Percentiles rank a stretch among this genome's conserved stretches.
Conservation (phyloP, 2,797 vertebrate genomes). For the Picus viridis region DNA sequence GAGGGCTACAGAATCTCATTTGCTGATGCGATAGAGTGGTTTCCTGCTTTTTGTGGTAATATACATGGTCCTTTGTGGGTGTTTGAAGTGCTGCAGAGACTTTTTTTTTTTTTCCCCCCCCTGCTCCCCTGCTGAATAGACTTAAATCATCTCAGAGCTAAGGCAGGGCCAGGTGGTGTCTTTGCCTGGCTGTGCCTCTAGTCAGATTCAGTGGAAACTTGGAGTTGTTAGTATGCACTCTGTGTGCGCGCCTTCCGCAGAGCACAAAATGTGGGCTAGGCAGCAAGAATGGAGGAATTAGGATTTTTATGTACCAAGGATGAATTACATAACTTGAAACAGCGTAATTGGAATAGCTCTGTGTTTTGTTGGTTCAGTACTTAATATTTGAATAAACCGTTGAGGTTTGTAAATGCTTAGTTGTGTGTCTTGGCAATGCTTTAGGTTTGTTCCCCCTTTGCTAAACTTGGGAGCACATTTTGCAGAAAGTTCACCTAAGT, state of each 20-base stretch:
- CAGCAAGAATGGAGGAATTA: conserved; percentile 42
- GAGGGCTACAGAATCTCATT: neutral
- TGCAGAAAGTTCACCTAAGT: conserved; percentile 37
- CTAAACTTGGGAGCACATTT: conserved; percentile 38
- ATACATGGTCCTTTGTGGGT: neutral
- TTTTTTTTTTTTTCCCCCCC: neutral
- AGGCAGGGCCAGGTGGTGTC: conserved; percentile 22
- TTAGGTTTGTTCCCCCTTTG: conserved; percentile 34
- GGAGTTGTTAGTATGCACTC: conserved; percentile 44
- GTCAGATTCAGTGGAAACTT: neutral
- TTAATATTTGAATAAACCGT: conserved; percentile 48
- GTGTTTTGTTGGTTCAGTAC: conserved; percentile 45
- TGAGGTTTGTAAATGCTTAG: neutral
- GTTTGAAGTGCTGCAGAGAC: neutral
- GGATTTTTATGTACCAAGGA: conserved; percentile 35
- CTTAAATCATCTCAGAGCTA: neutral
- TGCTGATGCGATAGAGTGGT: neutral
- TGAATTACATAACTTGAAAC: conserved; percentile 59
- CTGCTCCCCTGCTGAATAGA: neutral
- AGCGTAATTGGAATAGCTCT: conserved; percentile 58
- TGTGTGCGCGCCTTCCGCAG: neutral
- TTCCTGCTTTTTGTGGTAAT: neutral
- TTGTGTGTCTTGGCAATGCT: neutral
- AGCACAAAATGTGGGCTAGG: conserved; percentile 32
- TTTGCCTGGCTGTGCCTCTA: neutral